phyloP scores from a whole-genome alignment of 2,113 vertebrate species.

The Charadrius vociferus region DNA sequence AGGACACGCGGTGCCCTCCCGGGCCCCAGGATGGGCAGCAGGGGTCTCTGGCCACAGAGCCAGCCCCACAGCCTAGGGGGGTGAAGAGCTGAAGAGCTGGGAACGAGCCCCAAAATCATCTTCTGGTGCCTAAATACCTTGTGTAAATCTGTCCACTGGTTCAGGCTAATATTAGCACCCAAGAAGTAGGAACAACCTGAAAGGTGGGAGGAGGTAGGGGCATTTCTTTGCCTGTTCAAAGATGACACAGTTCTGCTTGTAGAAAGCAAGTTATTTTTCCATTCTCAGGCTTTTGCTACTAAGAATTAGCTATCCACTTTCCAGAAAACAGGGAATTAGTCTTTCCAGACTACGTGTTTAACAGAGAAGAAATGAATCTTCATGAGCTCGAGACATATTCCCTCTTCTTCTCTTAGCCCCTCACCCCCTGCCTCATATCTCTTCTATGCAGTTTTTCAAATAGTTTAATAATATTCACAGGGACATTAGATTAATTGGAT shows the following conservation, averaged over 20 bases:
- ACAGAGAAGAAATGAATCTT: slow-evolving; percentile 65
- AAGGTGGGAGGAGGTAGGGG: background rate
- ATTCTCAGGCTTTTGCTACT: slow-evolving; percentile 7
- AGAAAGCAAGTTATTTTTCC: background rate
- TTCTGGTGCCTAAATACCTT: background rate
- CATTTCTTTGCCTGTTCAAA: background rate
- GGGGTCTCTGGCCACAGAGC: background rate
- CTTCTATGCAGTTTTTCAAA: slow-evolving; percentile 78
- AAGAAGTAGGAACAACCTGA: background rate
- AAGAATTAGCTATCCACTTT: slow-evolving; percentile 26
- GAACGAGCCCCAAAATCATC: background rate
- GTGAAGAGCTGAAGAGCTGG: background rate
- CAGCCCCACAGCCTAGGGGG: rapidly evolving
- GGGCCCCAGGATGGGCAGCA: rapidly evolving
- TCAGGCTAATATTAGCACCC: background rate
- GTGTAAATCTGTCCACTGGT: background rate
- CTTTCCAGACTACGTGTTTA: slow-evolving; percentile 25
- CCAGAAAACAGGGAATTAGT: slow-evolving; percentile 45
- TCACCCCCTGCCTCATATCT: slow-evolving; percentile 69
- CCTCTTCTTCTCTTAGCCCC: slow-evolving; percentile 57
- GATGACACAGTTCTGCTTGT: background rate
- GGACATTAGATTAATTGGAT: slow-evolving; percentile 87
- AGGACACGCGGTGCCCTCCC: rapidly evolving
- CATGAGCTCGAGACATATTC: slow-evolving; percentile 59
- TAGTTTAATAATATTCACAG: slow-evolving; percentile 84